Base-by-base conservation (phyloP, 2,888 invertebrate species). In the Fragum whitleyi region DNA sequence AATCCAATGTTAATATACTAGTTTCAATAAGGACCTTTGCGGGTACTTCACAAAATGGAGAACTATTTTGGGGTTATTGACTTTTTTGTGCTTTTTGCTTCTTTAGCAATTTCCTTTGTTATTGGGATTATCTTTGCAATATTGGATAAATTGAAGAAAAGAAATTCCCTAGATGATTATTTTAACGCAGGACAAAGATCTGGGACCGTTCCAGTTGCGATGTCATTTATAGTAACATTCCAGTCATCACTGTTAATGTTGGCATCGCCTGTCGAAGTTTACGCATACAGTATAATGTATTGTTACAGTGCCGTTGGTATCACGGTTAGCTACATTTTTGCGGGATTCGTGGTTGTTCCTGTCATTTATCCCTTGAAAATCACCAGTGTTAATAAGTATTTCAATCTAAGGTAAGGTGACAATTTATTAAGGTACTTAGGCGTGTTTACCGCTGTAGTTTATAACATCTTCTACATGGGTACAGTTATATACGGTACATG, bases 401-500 rank as follows among this genome's bases (percentile, higher is more conserved):
- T 36, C 32, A 6, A 6, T 9, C 32, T 36, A 6, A 36, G 32
- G 9, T 36, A 36, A 6, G 32, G 32, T 36, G 32, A 36, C 32
- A 36, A 36, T 36, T 9, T 36, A 9, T 36, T 36, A 9, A 36
- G 32, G 9, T 36, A 36, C 9, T 36, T 36, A 36, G 32, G 32
- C 3, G 51, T 51, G 16, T 51, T 51, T 21, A 51, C 32, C 9
- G 32, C 32, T 36, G 32, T 36, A 9, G 32, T 36, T 3, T 36
- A 36, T 9, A 36, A 36, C 32, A 36, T 36, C 32, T 36, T 36
- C 9, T 36, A 36, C 32, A 36, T 36, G 32, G 32, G 32, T 36
- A 36, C 32, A 36, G 32, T 36, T 36, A 74, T 53, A n/a, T 55
- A 59, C 29, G 79, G 75, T 3, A 79, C 75, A 11, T 71, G 72